These are phyloP conservation scores for Lithobates pipiens DNA, from an alignment of 2,797 vertebrate genomes.

Conservation along the genomic window DNA sequence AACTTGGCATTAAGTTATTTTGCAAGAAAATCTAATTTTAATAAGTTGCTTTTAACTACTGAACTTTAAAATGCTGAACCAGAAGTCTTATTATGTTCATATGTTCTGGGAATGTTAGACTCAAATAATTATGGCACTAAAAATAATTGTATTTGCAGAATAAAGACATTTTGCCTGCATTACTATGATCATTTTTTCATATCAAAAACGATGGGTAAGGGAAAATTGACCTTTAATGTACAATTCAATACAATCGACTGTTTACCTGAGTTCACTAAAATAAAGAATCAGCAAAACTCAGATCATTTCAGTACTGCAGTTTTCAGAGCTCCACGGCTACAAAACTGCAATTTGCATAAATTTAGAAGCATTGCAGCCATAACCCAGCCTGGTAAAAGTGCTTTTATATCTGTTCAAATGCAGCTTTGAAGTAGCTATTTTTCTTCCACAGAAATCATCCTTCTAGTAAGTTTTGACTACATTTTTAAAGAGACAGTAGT, in stretches of 20 bases:
- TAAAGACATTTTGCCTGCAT: constrained; percentile 11
- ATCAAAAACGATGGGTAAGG: constrained; percentile 24
- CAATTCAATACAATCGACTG: constrained; percentile 30
- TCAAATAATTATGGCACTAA: neutral
- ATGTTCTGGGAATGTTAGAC: neutral
- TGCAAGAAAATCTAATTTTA: no score
- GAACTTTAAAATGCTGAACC: neutral
- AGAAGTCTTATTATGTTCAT: neutral
- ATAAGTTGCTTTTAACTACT: neutral
- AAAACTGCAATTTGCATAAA: constrained; percentile 32
- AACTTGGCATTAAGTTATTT: no score
- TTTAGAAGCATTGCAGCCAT: constrained; percentile 29
- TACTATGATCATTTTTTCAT: constrained; percentile 9
- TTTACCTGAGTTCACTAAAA: constrained; percentile 29
- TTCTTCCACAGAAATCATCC: neutral
- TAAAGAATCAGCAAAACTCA: constrained; percentile 43
- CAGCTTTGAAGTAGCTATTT: constrained; percentile 9
- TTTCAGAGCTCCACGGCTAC: constrained; percentile 3
- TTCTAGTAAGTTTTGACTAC: neutral
- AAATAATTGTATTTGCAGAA: constrained; percentile 8
- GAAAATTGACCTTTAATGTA: constrained; percentile 41
- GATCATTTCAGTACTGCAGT: neutral
- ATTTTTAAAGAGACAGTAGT: neutral
- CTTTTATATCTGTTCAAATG: constrained; percentile 6
- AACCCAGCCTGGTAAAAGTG: neutral